Conservation (phyloP, 2,113 vertebrate genomes). For the Lontra canadensis region DNA sequence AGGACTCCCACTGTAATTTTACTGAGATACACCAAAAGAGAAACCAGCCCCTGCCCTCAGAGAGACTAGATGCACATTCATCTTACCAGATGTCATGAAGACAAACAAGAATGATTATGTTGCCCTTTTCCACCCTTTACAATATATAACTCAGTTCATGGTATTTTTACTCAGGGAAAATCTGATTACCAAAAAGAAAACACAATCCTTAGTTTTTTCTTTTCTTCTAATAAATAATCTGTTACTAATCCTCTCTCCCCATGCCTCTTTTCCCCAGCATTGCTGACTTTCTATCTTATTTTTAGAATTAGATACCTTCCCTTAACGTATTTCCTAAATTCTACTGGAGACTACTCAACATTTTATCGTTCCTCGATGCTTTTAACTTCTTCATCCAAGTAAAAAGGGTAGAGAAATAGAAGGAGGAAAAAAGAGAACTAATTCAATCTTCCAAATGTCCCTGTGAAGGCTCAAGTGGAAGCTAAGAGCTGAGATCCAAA, state of each 20-base stretch:
- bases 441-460: neutral
- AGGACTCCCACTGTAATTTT: neutral
- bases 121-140: neutral
- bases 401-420: neutral
- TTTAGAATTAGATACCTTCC: neutral
- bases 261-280: neutral
- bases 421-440: neutral
- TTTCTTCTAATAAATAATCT: neutral
- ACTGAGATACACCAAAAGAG: neutral
- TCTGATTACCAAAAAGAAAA: neutral
- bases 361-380: neutral
- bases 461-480: neutral
- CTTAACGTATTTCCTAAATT: constrained; percentile 22
- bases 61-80: neutral
- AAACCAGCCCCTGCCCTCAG: neutral
- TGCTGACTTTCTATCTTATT: neutral
- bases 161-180: neutral
- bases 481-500: neutral
- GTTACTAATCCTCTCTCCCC: neutral
- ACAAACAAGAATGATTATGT: neutral
- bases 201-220: neutral
- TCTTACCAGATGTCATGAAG: neutral
- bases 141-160: neutral
- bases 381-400: neutral
- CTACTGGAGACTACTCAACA: neutral